Evolutionary conservation across 1,140 invertebrate genomes (phyloP).

Genomic region (Drosophila pallidifrons): DNA sequence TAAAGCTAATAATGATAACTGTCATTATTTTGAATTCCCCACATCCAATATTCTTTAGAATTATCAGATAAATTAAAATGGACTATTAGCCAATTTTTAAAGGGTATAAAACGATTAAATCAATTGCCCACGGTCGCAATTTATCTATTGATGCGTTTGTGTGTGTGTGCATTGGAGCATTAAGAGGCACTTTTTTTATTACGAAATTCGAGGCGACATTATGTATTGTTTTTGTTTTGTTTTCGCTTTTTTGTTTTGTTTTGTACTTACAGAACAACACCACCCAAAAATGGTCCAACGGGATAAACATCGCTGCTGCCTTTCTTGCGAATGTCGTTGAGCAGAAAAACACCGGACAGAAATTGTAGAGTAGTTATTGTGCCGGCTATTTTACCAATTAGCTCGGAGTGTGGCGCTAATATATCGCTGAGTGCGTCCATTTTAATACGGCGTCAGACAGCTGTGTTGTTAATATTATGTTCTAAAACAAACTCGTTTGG

Average conservation of each 20-base stretch:
- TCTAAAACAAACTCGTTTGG: constrained; percentile 26
- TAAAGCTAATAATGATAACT: no score
- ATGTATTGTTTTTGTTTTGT: not conserved
- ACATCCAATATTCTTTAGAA: no score
- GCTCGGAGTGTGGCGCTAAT: constrained; percentile 72
- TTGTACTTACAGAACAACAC: constrained; percentile 88
- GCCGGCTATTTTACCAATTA: constrained; percentile 79
- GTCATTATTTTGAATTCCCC: no score
- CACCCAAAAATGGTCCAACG: constrained; percentile 90
- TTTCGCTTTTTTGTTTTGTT: no score
- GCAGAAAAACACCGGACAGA: constrained; percentile 88
- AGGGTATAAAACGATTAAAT: constrained; percentile 56
- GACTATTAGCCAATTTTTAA: not conserved
- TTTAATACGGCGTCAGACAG: constrained; percentile 22
- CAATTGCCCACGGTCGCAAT: constrained; percentile 56
- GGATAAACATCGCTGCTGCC: constrained; percentile 87
- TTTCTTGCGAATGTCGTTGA: constrained; percentile 89
- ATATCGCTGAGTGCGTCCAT: constrained; percentile 83
- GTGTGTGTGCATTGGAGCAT: constrained; percentile 45
- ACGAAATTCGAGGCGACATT: not conserved
- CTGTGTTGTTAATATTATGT: constrained; percentile 31
- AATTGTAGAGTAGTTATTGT: constrained; percentile 88
- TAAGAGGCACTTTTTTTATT: constrained; percentile 8
- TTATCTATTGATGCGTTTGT: not conserved
- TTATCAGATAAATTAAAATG: not conserved